Conservation (phyloP, 2,113 vertebrate species). For the Bos javanicus region DNA sequence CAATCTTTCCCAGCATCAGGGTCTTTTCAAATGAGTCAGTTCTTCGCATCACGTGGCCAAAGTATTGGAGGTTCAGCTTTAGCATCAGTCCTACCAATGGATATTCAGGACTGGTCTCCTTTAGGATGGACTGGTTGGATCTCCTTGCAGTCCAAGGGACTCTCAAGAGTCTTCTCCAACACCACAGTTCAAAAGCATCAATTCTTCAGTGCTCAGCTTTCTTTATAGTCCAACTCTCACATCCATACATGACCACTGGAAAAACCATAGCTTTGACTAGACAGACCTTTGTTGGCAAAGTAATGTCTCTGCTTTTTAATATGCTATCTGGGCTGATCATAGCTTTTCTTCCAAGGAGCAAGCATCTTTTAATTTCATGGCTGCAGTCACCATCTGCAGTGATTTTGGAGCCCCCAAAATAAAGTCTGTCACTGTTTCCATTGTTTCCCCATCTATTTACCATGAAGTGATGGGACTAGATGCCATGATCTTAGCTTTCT, state of each 20-base stretch:
- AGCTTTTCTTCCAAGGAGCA: not conserved
- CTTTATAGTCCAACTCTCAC: not conserved
- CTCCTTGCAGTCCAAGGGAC: not conserved
- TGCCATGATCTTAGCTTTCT: not conserved
- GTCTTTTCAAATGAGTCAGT: not conserved
- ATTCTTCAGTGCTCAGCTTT: not conserved
- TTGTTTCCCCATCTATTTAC: not conserved
- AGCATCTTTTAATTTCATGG: not conserved
- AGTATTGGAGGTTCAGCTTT: not conserved
- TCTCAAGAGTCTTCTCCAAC: not conserved
- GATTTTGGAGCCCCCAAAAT: not conserved
- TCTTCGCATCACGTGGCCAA: not conserved
- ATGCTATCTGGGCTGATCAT: not conserved
- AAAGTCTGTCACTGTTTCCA: not conserved
- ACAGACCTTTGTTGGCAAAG: not conserved
- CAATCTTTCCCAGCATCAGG: not conserved
- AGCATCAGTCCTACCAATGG: not conserved
- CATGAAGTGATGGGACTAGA: not conserved
- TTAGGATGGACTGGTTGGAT: not conserved
- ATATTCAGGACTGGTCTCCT: not conserved
- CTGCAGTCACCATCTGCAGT: not conserved
- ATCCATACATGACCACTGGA: not conserved
- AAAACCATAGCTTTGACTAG: not conserved
- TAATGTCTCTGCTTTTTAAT: not conserved
- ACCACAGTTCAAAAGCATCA: not conserved